Conservation (phyloP, 2,888 invertebrate genomes). For the Cerceris rybyensis region DNA sequence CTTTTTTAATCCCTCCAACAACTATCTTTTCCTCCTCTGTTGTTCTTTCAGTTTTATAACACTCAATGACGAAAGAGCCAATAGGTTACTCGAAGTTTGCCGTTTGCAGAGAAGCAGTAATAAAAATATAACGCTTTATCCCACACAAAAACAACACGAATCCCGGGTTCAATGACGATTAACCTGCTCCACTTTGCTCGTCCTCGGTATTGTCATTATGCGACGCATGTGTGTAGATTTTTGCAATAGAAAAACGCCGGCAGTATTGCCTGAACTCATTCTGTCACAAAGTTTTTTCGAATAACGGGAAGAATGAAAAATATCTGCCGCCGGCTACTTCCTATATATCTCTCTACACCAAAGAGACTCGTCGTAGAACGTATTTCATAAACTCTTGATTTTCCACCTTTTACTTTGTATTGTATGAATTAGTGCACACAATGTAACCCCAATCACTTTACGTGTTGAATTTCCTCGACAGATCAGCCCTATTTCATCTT, state of each 20-base stretch:
- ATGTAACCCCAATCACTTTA: neutral
- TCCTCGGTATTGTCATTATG: conserved; percentile 37
- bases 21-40: too few species aligned
- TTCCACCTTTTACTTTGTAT: neutral
- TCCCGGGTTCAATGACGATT: conserved; percentile 26
- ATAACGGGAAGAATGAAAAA: conserved; percentile 35
- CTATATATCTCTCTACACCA: neutral
- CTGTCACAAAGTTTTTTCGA: conserved; percentile 30
- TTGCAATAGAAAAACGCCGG: conserved; percentile 2
- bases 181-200: conserved; percentile 42
- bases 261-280: conserved; percentile 28
- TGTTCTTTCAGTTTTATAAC: too few species aligned
- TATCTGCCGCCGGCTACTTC: conserved; percentile 24
- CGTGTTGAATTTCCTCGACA: conserved; percentile 5
- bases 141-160: neutral
- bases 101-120: neutral
- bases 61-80: too few species aligned
- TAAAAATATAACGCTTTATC: neutral
- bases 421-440: neutral
- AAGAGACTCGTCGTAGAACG: conserved; percentile 3
- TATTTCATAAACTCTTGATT: conserved; percentile 24
- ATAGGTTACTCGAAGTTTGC: too few species aligned
- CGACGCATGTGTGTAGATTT: neutral
- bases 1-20: too few species aligned
- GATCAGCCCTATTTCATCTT: too few species aligned